phyloP scores from a whole-genome alignment of 2,797 vertebrate species.

The Pseudochromis fuscus region DNA sequence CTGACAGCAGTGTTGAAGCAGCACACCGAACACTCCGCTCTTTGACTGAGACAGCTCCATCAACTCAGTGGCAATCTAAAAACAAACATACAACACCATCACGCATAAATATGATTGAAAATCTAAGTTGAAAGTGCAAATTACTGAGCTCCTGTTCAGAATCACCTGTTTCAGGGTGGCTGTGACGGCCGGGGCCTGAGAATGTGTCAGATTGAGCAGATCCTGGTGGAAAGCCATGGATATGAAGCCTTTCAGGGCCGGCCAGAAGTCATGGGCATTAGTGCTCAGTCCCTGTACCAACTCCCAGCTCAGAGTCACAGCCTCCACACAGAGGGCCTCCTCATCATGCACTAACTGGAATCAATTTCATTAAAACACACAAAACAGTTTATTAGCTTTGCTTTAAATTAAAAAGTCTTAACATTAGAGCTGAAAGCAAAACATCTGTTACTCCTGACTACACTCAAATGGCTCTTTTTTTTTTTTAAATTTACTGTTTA shows the following conservation, averaged over 20 bases:
- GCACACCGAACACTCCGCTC: constrained; percentile 91
- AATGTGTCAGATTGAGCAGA: constrained; percentile 84
- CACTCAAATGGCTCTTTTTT: background rate
- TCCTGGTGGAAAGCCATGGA: constrained; percentile 86
- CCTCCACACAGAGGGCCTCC: constrained; percentile 88
- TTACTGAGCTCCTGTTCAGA: background rate
- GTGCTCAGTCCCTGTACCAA: constrained; percentile 88
- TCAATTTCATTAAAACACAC: constrained; percentile 10
- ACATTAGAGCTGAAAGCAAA: background rate
- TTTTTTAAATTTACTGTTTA: too few species aligned
- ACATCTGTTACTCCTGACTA: background rate
- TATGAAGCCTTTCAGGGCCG: constrained; percentile 90
- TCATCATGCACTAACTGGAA: constrained; percentile 83
- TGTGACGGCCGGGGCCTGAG: constrained; percentile 79
- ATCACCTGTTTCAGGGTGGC: constrained; percentile 90
- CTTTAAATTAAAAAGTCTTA: background rate
- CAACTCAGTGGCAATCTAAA: constrained; percentile 88
- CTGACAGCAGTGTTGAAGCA: constrained; percentile 90
- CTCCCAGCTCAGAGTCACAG: constrained; percentile 90
- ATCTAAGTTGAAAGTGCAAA: background rate
- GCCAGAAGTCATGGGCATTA: constrained; percentile 95
- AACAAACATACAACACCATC: constrained; percentile 4
- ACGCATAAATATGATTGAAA: background rate
- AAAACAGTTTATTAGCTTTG: fast-evolving
- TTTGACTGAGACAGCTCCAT: constrained; percentile 91